Evolutionary conservation across 2,113 vertebrate species (phyloP).

Genomic region (Leptodactylus fuscus): DNA sequence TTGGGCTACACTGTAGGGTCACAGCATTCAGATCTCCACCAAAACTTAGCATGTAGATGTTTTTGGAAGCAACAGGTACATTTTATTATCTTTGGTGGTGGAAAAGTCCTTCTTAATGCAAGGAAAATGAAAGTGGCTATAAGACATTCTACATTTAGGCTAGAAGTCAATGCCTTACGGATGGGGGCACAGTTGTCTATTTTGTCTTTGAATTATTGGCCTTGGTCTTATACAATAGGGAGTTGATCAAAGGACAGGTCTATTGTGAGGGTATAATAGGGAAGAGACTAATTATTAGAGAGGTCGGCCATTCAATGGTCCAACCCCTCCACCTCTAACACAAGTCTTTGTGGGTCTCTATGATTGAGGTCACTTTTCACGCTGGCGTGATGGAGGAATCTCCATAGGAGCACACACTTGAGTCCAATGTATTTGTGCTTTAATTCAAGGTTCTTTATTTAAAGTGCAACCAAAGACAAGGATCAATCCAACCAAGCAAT

Average conservation of each 20-base stretch:
- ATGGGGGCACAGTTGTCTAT: background rate
- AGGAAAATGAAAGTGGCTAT: background rate
- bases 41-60: background rate
- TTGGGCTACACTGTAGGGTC: no score
- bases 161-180: background rate
- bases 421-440: background rate
- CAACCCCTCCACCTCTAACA: background rate
- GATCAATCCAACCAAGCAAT: background rate
- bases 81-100: background rate
- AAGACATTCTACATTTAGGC: background rate
- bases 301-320: background rate
- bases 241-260: slow-evolving; percentile 30
- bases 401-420: background rate
- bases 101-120: background rate
- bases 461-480: background rate
- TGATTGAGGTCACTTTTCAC: slow-evolving; percentile 1
- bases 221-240: slow-evolving; percentile 20
- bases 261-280: slow-evolving; percentile 6
- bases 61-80: background rate
- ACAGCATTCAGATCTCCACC: no score
- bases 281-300: slow-evolving; percentile 13
- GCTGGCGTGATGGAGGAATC: background rate
- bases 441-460: background rate
- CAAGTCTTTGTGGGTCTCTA: background rate
- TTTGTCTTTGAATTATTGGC: background rate